These are phyloP conservation scores for Coboldia fuscipes DNA, from an alignment of 1,140 invertebrate genomes.

Conservation along the genomic window DNA sequence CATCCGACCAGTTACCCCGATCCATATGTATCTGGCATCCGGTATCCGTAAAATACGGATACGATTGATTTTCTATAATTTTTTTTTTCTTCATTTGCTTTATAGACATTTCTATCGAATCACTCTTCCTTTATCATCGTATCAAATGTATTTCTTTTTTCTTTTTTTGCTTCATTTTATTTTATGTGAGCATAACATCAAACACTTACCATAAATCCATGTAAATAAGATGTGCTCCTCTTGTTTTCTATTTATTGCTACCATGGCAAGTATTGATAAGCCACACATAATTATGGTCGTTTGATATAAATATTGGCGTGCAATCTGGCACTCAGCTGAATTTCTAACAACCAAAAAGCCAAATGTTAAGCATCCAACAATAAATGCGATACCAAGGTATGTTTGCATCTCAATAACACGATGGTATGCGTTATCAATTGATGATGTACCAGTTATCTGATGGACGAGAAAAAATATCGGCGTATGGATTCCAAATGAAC, in stretches of 20 bases:
- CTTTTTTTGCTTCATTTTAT: too few relatives aligned
- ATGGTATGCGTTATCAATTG: slow-evolving; percentile 26
- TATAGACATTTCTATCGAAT: too few relatives aligned
- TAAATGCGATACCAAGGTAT: slow-evolving; percentile 64
- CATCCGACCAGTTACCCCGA: too few relatives aligned
- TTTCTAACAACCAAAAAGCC: slow-evolving; percentile 64
- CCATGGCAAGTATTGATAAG: slow-evolving; percentile 59
- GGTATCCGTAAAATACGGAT: too few relatives aligned
- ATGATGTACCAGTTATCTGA: slow-evolving; percentile 49
- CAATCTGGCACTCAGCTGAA: slow-evolving; percentile 63
- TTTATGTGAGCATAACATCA: not conserved
- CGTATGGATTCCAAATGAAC: slow-evolving; percentile 64
- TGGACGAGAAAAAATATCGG: slow-evolving; percentile 70
- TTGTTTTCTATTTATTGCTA: slow-evolving; percentile 54
- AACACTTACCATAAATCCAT: slow-evolving; percentile 49
- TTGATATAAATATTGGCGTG: slow-evolving; percentile 62
- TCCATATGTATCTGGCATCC: too few relatives aligned
- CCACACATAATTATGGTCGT: slow-evolving; percentile 56
- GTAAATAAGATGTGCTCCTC: slow-evolving; percentile 62
- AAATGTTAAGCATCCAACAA: slow-evolving; percentile 56
- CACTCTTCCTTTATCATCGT: too few relatives aligned
- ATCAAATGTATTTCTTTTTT: too few relatives aligned
- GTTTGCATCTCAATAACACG: slow-evolving; percentile 49
- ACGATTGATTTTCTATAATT: too few relatives aligned
- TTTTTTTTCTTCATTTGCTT: too few relatives aligned